Base-by-base conservation (phyloP, 2,888 invertebrate genomes). In the Drosophila prolongata region DNA sequence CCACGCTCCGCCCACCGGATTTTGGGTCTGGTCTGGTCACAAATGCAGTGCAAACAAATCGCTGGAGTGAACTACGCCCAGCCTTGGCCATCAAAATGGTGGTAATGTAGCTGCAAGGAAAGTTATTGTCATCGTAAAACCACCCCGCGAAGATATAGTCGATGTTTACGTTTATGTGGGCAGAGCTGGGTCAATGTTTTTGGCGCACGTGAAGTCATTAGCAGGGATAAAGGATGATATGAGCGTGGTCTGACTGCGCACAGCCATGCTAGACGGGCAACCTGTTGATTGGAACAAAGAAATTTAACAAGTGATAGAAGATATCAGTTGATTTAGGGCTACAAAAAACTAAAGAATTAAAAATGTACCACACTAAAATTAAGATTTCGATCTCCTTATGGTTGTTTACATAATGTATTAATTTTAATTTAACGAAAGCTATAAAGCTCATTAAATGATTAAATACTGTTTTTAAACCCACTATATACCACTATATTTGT, bases 1-100 rank as follows among this genome's bases (percentile, higher is more conserved):
- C 5, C 58, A n/a, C 37, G 53, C 60, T 58, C 52, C 34, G 42
- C 44, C 40, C 38, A 34, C 35, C 49, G 49, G 49, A 50, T 24
- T 44, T 34, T 6, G 42, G 42, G 58, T 52, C 61, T 53, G 50
- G 58, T 34, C 60, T 52, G 49, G 47, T 66, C 37, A 65, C 75
- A 77, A 84, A 79, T 87, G 79, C 82, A 87, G 67, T 78, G 73
- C 78, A 84, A 82, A 82, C 82, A 87, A 82, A 66, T 68, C 58
- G 70, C 53, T 10, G 69, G 60, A 52, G 74, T 71, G 65, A 77
- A 54, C 64, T 44, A 42, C 61, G 57, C 53, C 73, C 49, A 70
- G 61, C 77, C 64, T 72, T 83, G 73, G 75, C 79, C 60, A 71
- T 84, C 73, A 84, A 75, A 78, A 52, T 27, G 27, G 56, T 43